These are phyloP conservation scores for Frankliniella fusca DNA, from an alignment of 2,888 invertebrate species.

Conservation along the genomic window DNA sequence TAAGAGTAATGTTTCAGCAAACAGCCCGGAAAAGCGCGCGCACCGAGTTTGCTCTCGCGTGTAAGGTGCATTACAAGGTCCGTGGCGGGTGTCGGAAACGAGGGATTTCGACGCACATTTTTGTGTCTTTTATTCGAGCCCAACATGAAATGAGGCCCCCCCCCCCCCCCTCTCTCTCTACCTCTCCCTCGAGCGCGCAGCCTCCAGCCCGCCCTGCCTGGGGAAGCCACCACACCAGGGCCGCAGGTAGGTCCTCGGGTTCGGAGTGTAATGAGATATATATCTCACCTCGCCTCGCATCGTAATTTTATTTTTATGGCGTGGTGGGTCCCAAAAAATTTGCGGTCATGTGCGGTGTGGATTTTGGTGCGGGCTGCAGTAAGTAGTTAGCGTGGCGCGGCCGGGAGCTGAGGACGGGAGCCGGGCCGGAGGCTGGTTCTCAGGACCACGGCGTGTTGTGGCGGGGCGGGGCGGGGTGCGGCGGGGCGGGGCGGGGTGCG, in stretches of 20 bases:
- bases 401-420: background rate
- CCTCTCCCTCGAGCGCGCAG: background rate
- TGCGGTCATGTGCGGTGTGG: conserved; percentile 10
- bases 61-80: no score
- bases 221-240: no score
- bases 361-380: background rate
- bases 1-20: conserved; percentile 1
- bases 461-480: background rate
- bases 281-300: no score
- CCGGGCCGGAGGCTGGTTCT: background rate
- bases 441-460: background rate
- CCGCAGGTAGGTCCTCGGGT: no score
- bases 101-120: no score
- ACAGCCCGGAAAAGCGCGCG: background rate
- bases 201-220: no score
- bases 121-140: no score
- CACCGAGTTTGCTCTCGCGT: no score
- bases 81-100: no score
- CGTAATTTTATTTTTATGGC: no score
- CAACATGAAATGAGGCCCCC: no score
- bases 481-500: background rate
- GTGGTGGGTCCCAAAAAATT: background rate
- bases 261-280: no score
- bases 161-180: background rate
- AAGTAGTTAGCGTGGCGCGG: background rate